phyloP scores from a whole-genome alignment of 2,797 vertebrate species.

The Balearica regulorum region DNA sequence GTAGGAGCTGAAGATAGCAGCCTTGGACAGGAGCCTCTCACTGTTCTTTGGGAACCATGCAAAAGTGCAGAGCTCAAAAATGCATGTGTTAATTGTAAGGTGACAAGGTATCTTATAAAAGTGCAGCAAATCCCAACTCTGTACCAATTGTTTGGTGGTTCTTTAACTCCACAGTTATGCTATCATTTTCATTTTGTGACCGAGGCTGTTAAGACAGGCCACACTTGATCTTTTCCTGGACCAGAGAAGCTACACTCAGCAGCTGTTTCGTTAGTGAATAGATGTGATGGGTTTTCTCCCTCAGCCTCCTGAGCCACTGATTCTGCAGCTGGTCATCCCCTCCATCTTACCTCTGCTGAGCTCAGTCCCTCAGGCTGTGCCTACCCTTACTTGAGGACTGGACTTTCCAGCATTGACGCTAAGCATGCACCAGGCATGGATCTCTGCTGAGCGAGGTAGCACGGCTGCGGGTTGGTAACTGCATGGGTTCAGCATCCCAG shows the following conservation, averaged over 20 bases:
- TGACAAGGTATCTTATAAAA: background rate
- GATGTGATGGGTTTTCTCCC: background rate
- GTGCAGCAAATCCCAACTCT: background rate
- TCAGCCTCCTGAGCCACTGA: background rate
- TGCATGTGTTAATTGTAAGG: background rate
- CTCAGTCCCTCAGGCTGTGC: background rate
- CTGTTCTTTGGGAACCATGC: background rate
- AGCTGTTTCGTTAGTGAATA: background rate
- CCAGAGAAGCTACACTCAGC: background rate
- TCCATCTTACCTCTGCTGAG: background rate
- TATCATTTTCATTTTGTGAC: background rate
- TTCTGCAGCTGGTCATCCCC: background rate
- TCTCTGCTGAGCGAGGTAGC: background rate
- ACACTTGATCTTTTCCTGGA: background rate
- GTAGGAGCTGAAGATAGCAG: background rate
- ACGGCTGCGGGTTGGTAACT: background rate
- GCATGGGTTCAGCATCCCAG: background rate
- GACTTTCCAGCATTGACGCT: background rate
- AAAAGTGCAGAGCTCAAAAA: background rate
- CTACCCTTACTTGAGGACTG: background rate
- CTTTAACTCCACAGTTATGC: background rate
- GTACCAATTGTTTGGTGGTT: background rate
- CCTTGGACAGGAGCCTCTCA: background rate
- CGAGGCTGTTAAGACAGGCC: background rate
- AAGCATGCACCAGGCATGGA: background rate